phyloP scores from a whole-genome alignment of 2,888 invertebrate species.

The Nemotelus nigrinus region DNA sequence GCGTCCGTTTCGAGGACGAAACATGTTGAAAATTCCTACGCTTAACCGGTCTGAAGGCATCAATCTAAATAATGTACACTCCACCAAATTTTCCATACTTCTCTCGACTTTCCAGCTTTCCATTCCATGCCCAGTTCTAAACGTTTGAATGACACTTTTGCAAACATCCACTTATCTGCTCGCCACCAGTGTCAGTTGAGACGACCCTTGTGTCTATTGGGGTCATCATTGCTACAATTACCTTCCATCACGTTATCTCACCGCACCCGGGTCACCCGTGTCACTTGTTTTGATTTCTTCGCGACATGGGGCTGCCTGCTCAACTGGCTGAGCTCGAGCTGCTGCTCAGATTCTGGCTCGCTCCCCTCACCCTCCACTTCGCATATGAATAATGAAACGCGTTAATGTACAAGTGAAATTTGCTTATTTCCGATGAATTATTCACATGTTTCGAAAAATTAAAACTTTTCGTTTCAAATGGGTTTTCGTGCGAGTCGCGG shows the following conservation, averaged over 20 bases:
- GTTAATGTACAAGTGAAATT: constrained; percentile 48
- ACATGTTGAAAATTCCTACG: not conserved
- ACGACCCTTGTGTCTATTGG: not conserved
- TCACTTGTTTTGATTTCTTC: constrained; percentile 31
- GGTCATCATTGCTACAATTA: constrained; percentile 11
- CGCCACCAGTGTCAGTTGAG: constrained; percentile 26
- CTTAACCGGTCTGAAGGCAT: constrained; percentile 4
- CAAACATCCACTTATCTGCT: constrained; percentile 45
- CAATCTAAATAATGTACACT: not conserved
- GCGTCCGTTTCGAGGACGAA: too few species aligned
- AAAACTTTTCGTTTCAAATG: constrained; percentile 29
- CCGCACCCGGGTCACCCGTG: constrained; percentile 37
- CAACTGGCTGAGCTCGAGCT: too few species aligned
- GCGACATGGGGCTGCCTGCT: constrained; percentile 14
- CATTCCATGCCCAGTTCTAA: constrained; percentile 6
- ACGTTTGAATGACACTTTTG: constrained; percentile 49
- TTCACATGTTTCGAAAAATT: constrained; percentile 45
- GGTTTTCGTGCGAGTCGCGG: not conserved
- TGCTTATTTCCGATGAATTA: constrained; percentile 49
- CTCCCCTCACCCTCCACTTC: constrained; percentile 5
- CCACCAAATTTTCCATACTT: constrained; percentile 7
- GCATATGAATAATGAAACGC: constrained; percentile 48
- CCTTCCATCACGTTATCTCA: constrained; percentile 35
- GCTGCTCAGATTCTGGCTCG: not conserved
- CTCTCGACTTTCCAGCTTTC: not conserved